phyloP scores from a whole-genome alignment of 2,888 invertebrate genomes.

The Julus scandinavius region DNA sequence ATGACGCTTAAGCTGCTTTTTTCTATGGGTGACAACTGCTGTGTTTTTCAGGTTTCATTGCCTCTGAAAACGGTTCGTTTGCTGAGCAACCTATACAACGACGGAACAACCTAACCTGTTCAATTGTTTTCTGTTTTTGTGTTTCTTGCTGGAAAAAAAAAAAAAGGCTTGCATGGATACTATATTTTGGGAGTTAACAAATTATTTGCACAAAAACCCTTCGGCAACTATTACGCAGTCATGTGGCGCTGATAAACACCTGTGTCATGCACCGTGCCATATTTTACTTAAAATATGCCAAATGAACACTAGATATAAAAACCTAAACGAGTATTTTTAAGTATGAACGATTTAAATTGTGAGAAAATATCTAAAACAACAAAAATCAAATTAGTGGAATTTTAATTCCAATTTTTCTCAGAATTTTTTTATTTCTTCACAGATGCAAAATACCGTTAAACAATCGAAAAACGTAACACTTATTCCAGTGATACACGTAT shows the following conservation, averaged over 20 bases:
- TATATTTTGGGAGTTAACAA: neutral
- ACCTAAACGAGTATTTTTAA: no score
- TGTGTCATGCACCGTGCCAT: neutral
- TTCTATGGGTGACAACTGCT: constrained; percentile 35
- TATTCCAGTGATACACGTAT: no score
- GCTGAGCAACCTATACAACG: neutral
- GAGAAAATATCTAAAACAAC: no score
- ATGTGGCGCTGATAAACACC: constrained; percentile 4
- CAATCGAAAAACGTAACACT: no score
- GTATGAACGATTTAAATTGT: no score
- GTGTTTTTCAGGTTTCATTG: neutral
- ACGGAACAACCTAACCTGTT: neutral
- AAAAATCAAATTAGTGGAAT: no score
- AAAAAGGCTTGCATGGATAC: neutral
- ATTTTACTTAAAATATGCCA: neutral
- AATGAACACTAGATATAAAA: neutral
- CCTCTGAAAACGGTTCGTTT: neutral
- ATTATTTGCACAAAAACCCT: neutral
- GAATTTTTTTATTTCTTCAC: no score
- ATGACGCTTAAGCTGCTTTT: neutral
- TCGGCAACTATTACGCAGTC: neutral
- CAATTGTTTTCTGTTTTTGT: neutral
- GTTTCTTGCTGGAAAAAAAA: neutral
- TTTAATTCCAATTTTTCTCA: no score
- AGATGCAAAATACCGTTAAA: no score